Base-by-base conservation (phyloP, 1,140 invertebrate species). In the Caligus rogercresseyi region DNA sequence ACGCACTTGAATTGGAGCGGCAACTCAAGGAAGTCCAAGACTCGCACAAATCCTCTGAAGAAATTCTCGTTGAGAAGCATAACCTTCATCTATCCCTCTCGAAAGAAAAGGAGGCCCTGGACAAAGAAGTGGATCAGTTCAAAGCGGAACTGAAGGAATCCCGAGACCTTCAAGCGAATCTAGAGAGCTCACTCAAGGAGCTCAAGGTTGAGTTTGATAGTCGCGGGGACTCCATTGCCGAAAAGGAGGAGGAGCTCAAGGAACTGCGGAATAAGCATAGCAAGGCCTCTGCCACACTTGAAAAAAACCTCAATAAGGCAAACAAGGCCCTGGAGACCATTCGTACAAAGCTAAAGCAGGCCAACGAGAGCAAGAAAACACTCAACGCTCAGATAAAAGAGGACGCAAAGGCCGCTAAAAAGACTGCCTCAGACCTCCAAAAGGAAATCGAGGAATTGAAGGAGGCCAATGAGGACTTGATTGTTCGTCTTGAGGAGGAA, bases 221-320 rank as follows among this genome's bases (percentile, higher is more conserved):
- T 16, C 15, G 13, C 19, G 25, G 20, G 24, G 31, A 25, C 1
- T n/a, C 52, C 13, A 19, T 21, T 3, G 2, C 31, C 3, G 19
- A 62, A 4, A 62, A 62, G 18, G 26, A 53, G n/a, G 43, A 62
- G 15, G 52, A 62, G 21, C 16, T 62, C 4, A 54, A 62, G 18
- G 60, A 62, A 3, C 18, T 25, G n/a, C 1, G 14, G 24, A 18
- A 15, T 2, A 26, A 60, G 7, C 26, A 15, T 60, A 26, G n/a
- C 14, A 60, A 60, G 21, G 26, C 16, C 13, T n/a, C 16, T 14
- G 24, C 26, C 18, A 1, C 16, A n/a, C 23, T 60, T 11, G 14
- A 60, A 60, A 25, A 31, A 19, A 20, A 60, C 15, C 16, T 13
- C 2, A 18, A 60, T 3, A 43, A 25, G 2, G 21, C 19, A 11